Evolutionary conservation across 2,888 invertebrate species (phyloP).

Genomic region (Seira sanloemensis): DNA sequence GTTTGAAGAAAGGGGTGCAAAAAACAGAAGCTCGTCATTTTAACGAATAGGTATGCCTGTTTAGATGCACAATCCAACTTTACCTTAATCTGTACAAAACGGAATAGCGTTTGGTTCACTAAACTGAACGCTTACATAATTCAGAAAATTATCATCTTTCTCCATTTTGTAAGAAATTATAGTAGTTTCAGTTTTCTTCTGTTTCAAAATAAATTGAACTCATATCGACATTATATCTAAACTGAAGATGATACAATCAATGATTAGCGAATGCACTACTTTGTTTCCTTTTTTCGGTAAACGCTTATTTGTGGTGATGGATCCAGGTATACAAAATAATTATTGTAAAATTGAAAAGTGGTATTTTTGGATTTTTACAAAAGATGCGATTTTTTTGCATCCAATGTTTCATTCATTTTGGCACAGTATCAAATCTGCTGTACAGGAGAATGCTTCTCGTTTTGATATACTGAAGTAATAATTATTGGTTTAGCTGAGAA

Average conservation of each 20-base stretch:
- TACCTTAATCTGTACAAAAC: too few relatives aligned
- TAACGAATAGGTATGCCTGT: too few relatives aligned
- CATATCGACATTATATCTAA: too few relatives aligned
- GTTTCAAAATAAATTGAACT: background rate
- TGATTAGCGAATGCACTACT: background rate
- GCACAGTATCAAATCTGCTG: background rate
- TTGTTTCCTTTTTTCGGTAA: background rate
- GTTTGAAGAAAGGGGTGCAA: background rate
- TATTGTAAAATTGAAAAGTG: background rate
- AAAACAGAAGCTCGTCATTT: background rate
- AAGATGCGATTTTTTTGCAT: too few relatives aligned
- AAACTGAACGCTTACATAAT: conserved; percentile 33
- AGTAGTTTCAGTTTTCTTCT: too few relatives aligned
- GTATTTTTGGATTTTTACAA: background rate
- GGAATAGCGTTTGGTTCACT: too few relatives aligned
- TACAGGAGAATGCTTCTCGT: background rate
- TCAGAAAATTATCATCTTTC: conserved; percentile 23
- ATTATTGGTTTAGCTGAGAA: background rate
- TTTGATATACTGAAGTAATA: background rate
- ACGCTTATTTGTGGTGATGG: background rate
- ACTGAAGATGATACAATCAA: background rate
- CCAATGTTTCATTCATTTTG: too few relatives aligned
- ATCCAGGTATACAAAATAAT: background rate
- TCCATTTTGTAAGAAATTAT: background rate
- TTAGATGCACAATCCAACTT: too few relatives aligned